A percentile compares a stretch with the other conserved stretches of the same genome.
phyloP scores from a whole-genome alignment of 53 echinoderm and acorn worm genomes.

The Temnopleurus reevesii region DNA sequence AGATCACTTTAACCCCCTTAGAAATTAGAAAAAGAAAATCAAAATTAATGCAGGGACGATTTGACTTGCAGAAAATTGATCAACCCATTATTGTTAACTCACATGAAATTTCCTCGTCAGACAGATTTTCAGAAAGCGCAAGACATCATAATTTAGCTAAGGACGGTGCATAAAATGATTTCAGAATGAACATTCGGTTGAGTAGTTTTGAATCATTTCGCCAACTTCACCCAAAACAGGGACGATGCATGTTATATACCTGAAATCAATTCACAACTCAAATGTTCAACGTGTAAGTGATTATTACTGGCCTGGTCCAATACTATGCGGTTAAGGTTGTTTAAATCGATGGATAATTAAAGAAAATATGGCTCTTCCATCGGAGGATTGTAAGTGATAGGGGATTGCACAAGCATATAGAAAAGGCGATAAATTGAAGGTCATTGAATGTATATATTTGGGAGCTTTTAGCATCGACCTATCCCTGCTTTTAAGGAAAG shows the following conservation, averaged over 20 bases:
- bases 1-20: too few species aligned
- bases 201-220: not conserved
- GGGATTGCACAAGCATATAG: not conserved
- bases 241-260: not conserved
- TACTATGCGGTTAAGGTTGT: not conserved
- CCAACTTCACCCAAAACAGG: not conserved
- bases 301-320: not conserved
- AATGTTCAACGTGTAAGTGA: not conserved
- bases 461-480: too few species aligned
- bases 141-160: too few species aligned
- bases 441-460: not conserved
- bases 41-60: too few species aligned
- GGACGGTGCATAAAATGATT: not conserved
- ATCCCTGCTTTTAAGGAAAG: slow-evolving; percentile 2
- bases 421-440: not conserved
- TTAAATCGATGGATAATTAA: not conserved
- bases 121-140: too few species aligned
- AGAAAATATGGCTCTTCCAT: not conserved
- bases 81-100: too few species aligned
- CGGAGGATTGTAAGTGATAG: not conserved
- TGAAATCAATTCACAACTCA: not conserved
- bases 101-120: too few species aligned
- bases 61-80: too few species aligned
- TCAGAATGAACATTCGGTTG: not conserved
- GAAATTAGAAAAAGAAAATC: too few species aligned